phyloP scores from a whole-genome alignment of 64 coral and sea anemone genomes.

The Catalaphyllia jardinei region DNA sequence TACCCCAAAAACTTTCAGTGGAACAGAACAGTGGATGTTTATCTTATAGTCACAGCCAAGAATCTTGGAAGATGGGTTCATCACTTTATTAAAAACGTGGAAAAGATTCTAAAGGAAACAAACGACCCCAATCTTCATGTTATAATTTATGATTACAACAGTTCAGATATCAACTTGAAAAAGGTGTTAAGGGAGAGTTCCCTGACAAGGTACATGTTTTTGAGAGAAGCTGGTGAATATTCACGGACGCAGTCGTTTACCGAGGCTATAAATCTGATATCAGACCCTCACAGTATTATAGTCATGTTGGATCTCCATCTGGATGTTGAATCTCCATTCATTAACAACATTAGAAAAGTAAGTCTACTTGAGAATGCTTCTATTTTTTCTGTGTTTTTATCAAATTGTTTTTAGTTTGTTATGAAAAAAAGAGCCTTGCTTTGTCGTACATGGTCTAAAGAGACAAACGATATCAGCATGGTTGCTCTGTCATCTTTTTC shows the following conservation, averaged over 20 bases:
- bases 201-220: slow-evolving; percentile 46
- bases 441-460: too few relatives aligned
- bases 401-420: too few relatives aligned
- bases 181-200: slow-evolving; percentile 44
- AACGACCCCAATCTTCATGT: slow-evolving; percentile 64
- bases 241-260: slow-evolving; percentile 52
- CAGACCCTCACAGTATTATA: slow-evolving; percentile 64
- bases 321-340: slow-evolving; percentile 50
- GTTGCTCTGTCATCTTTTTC: too few relatives aligned
- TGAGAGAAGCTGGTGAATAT: slow-evolving; percentile 35
- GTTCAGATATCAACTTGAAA: slow-evolving; percentile 74
- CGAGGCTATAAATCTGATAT: slow-evolving; percentile 59
- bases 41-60: slow-evolving; percentile 82
- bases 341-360: slow-evolving; percentile 76
- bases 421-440: too few relatives aligned
- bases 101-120: slow-evolving; percentile 29
- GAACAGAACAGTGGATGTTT: slow-evolving; percentile 62
- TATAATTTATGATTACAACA: slow-evolving; percentile 86
- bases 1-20: slow-evolving; percentile 61
- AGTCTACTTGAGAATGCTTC: neutral
- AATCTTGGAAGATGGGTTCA: slow-evolving; percentile 87
- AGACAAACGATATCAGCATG: too few relatives aligned
- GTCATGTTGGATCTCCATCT: slow-evolving; percentile 68
- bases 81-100: slow-evolving; percentile 79
- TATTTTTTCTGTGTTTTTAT: too few relatives aligned